phyloP scores from a whole-genome alignment of 2,888 invertebrate species.

The Crioceris asparagi region DNA sequence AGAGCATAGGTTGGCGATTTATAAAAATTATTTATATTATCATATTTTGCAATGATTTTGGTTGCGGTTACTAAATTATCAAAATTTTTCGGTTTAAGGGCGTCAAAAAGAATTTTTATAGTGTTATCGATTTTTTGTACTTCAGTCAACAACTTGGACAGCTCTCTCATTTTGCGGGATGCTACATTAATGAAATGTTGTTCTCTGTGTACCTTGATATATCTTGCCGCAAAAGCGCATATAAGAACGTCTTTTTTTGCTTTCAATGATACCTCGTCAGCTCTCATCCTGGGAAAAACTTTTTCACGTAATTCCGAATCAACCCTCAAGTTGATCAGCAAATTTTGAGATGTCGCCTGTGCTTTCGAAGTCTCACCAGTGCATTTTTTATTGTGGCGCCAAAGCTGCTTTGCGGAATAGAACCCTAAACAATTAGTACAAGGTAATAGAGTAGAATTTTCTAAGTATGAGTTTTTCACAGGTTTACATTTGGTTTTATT shows the following conservation, averaged over 20 bases:
- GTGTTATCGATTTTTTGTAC: background rate
- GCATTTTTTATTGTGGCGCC: background rate
- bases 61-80: slow-evolving; percentile 1
- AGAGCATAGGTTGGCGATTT: slow-evolving; percentile 8
- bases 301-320: background rate
- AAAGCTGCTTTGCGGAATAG: background rate
- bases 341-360: background rate
- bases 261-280: background rate
- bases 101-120: background rate
- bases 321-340: background rate
- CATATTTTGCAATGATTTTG: slow-evolving; percentile 5
- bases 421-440: no score
- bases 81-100: background rate
- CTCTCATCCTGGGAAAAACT: background rate
- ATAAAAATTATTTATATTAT: slow-evolving; percentile 2
- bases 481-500: no score
- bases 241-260: background rate
- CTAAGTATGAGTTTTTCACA: no score
- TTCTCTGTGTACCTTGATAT: background rate
- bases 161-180: background rate
- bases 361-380: background rate
- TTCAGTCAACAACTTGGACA: background rate
- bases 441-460: no score
- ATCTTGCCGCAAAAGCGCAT: background rate
- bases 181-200: background rate